Evolutionary conservation across 2,113 vertebrate species (phyloP).

Genomic region (Mugil cephalus): DNA sequence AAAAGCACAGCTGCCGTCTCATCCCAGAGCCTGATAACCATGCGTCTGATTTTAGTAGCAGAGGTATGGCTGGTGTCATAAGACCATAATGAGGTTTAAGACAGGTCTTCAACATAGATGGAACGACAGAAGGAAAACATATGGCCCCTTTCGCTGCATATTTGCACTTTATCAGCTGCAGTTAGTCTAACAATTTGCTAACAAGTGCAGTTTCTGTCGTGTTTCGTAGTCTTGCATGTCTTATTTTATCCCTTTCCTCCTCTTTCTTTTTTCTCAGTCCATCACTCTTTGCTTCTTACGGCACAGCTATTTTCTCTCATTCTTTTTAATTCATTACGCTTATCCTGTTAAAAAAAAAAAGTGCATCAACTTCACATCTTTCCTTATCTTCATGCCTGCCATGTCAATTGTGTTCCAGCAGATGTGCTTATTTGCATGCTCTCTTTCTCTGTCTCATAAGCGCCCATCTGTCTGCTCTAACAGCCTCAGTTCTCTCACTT

Average conservation of each 20-base stretch:
- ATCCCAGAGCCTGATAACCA: conserved; percentile 74
- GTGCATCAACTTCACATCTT: not conserved
- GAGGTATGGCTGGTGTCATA: conserved; percentile 70
- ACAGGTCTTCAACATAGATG: conserved; percentile 72
- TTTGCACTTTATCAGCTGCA: conserved; percentile 67
- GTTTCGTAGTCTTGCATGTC: conserved; percentile 52
- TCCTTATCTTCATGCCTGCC: not conserved
- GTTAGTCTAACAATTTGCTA: conserved; percentile 66
- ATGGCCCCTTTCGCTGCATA: conserved; percentile 66
- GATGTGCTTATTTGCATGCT: not conserved
- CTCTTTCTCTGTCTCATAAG: not conserved
- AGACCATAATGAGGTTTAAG: conserved; percentile 77
- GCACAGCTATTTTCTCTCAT: not conserved
- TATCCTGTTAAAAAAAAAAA: not conserved
- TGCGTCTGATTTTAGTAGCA: conserved; percentile 70
- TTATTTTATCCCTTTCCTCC: conserved; percentile 15
- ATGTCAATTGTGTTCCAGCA: not conserved
- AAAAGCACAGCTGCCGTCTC: conserved; percentile 72
- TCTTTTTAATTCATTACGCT: not conserved
- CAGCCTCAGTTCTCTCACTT: not conserved
- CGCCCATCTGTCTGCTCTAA: not conserved
- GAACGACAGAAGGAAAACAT: conserved; percentile 71
- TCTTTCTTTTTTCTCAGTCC: conserved; percentile 9
- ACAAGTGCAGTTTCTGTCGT: conserved; percentile 55
- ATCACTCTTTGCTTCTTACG: not conserved